Base-by-base conservation (phyloP, 2,888 invertebrate species). In the Magallana nippona region DNA sequence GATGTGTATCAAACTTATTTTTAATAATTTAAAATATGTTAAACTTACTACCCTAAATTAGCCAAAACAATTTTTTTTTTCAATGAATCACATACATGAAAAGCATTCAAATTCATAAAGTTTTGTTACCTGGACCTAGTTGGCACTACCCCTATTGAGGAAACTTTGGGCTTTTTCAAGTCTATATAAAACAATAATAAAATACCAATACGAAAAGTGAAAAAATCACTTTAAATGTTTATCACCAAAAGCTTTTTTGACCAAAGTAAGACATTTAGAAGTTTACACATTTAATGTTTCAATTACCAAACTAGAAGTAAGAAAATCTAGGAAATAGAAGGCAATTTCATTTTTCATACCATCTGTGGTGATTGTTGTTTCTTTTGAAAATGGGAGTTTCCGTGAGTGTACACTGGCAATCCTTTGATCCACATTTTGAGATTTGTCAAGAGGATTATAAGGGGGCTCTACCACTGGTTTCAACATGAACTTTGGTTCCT, bases 141-240 rank as follows among this genome's bases (percentile, higher is more conserved):
- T 15, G 93, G 93, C 10, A 91, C 32, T 10, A 93, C 91, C 19
- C 93, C 93, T 27, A 93, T 82, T 15, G 92, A 89, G 10, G 93
- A 88, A 11, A 91, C 84, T 62, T 89, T 89, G 13, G 92, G 91
- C 83, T 90, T 91, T 84, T 88, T 89, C 91, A 93, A 89, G 78
- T 91, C 93, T 93, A 88, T 32, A 90, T 87, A 82, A 78, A 84
- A 82, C 58, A 83, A n/a, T 79, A 77, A 55, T 44, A 71, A 15
- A 71, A 44, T 44, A 44, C 44, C 8, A 0, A 44, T 44, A 44
- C 5, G 44, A 44, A 44, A 44, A 44, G 8, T 3, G 44, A 44
- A 44, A 44, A 8, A 44, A 44, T 44, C 0, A 2, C 8, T 13
- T 15, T 8, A 19, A 15, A 27, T 27, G 27, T 71, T 27, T 15